phyloP scores from a whole-genome alignment of 2,113 vertebrate species.

The Stigmatopora nigra region DNA sequence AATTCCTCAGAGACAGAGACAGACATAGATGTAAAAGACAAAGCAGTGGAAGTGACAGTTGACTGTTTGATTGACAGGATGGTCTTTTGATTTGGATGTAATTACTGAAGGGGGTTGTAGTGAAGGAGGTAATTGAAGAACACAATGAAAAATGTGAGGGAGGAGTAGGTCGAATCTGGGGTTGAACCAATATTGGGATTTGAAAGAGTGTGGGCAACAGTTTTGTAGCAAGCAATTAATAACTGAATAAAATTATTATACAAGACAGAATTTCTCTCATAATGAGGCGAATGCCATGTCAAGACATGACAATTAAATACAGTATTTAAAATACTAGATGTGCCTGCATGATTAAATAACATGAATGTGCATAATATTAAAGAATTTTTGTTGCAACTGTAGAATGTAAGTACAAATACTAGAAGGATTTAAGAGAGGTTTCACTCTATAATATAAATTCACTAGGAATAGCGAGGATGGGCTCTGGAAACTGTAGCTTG shows the following conservation, averaged over 20 bases:
- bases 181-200: slow-evolving; percentile 29
- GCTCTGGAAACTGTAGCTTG: no score
- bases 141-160: slow-evolving; percentile 43
- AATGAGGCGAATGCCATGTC: background rate
- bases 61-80: slow-evolving; percentile 54
- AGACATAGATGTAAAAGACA: slow-evolving; percentile 50
- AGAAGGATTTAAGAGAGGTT: background rate
- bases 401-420: no score
- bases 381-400: background rate
- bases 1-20: slow-evolving; percentile 46
- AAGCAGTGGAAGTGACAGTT: slow-evolving; percentile 48
- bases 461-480: no score
- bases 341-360: background rate
- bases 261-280: background rate
- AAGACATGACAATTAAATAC: background rate
- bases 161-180: slow-evolving; percentile 28
- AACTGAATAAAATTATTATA: background rate
- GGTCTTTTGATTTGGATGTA: slow-evolving; percentile 57
- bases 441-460: no score
- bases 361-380: background rate
- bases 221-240: slow-evolving; percentile 9
- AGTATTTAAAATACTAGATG: background rate
- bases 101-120: slow-evolving; percentile 43
- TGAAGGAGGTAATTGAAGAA: slow-evolving; percentile 28
- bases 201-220: slow-evolving; percentile 30